phyloP scores from a whole-genome alignment of 2,888 invertebrate species.

The Monoplex corrugatus region DNA sequence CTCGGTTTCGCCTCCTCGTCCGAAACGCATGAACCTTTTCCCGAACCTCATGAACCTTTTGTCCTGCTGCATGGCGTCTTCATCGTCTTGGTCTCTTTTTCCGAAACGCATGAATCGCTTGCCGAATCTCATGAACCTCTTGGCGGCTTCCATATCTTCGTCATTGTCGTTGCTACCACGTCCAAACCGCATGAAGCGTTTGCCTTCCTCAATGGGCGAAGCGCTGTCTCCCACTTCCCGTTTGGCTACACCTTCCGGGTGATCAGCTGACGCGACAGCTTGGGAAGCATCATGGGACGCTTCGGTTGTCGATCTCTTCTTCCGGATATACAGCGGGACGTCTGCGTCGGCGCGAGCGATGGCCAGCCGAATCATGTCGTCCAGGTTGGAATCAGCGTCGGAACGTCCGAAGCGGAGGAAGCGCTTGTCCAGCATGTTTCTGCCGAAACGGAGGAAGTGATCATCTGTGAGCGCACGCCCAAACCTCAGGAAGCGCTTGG shows the following conservation, averaged over 20 bases:
- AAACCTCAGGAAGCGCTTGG: conserved; percentile 73
- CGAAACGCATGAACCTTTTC: conserved; percentile 73
- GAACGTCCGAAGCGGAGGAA: conserved; percentile 73
- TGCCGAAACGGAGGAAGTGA: conserved; percentile 64
- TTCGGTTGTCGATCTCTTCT: conserved; percentile 49
- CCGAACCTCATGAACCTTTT: conserved; percentile 64
- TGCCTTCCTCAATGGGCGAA: conserved; percentile 55
- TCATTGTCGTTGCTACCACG: conserved; percentile 58
- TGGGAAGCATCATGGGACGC: conserved; percentile 35
- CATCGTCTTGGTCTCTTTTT: conserved; percentile 59
- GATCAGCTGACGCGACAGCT: conserved; percentile 51
- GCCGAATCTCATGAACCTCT: conserved; percentile 71
- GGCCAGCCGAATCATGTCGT: conserved; percentile 61
- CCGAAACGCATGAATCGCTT: conserved; percentile 73
- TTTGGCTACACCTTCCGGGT: conserved; percentile 61
- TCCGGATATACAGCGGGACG: conserved; percentile 41
- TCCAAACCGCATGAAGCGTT: conserved; percentile 74
- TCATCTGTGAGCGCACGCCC: conserved; percentile 67
- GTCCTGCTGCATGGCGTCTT: conserved; percentile 61
- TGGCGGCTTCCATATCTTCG: conserved; percentile 46
- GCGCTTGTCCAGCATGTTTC: conserved; percentile 61
- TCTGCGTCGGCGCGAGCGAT: conserved; percentile 47
- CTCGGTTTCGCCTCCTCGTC: conserved; percentile 53
- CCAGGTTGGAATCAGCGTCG: conserved; percentile 58
- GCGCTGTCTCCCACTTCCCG: conserved; percentile 53